A percentile compares a stretch with the other conserved stretches of the same genome.
phyloP scores from a whole-genome alignment of 2,797 vertebrate species.

The Rhyacichthys aspro region DNA sequence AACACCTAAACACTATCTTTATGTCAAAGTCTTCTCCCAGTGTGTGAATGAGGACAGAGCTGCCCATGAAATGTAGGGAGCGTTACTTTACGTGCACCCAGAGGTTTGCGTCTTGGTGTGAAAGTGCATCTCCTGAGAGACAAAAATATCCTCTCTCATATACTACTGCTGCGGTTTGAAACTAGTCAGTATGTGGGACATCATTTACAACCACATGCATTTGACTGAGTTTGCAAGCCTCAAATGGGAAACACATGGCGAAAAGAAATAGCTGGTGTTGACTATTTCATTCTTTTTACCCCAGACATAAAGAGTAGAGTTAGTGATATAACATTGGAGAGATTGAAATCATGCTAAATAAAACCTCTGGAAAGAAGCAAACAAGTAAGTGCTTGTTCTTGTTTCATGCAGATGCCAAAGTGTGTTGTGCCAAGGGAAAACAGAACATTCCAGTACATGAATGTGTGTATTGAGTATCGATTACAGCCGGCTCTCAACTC shows the following conservation, averaged over 20 bases:
- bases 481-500: constrained; percentile 10
- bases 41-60: neutral
- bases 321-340: too few relatives aligned
- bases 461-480: constrained; percentile 10
- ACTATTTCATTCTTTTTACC: constrained; percentile 16
- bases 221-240: constrained; percentile 31
- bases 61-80: neutral
- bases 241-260: constrained; percentile 25
- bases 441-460: constrained; percentile 18
- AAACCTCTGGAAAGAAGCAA: constrained; percentile 21
- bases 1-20: too few relatives aligned
- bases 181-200: constrained; percentile 7
- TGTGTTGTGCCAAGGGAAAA: constrained; percentile 24
- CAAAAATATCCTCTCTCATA: constrained; percentile 8
- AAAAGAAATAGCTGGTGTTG: constrained; percentile 33
- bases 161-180: constrained; percentile 7
- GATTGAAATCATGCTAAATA: too few relatives aligned
- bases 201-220: constrained; percentile 40
- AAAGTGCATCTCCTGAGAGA: constrained; percentile 15
- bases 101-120: constrained; percentile 11
- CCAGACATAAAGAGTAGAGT: too few relatives aligned
- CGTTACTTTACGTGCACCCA: neutral
- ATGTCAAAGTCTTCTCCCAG: neutral
- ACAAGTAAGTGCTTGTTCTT: constrained; percentile 59
- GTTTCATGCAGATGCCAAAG: constrained; percentile 27